Percentiles rank a stretch among this genome's conserved stretches.
These are phyloP conservation scores for Eudemis profundana DNA, from an alignment of 2,888 invertebrate species.

Conservation along the genomic window DNA sequence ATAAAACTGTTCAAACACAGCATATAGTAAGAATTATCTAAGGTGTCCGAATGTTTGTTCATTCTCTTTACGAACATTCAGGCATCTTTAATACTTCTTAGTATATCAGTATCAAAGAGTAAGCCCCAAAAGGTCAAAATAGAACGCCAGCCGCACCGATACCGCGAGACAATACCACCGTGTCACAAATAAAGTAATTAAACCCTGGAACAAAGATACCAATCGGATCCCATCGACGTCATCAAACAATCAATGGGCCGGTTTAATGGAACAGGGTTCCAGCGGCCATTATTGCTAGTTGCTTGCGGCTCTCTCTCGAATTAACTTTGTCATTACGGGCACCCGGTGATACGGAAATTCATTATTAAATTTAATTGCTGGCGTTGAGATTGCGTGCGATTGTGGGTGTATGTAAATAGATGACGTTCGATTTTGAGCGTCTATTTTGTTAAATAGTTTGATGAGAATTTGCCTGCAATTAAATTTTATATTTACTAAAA, in stretches of 20 bases:
- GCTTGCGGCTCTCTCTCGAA: conserved; percentile 49
- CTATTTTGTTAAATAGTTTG: not conserved
- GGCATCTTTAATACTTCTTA: no score
- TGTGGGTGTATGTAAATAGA: conserved; percentile 30
- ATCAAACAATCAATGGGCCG: conserved; percentile 63
- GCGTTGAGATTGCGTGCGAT: conserved; percentile 38
- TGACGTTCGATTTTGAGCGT: not conserved
- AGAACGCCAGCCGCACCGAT: not conserved
- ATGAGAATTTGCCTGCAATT: not conserved
- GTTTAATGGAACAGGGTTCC: conserved; percentile 55
- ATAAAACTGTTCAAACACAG: no score
- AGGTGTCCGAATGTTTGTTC: no score
- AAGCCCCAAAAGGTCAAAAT: not conserved
- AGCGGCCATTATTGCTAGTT: conserved; percentile 54
- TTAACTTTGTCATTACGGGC: conserved; percentile 53
- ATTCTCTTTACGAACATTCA: no score
- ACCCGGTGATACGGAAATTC: conserved; percentile 55
- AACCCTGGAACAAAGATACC: conserved; percentile 47
- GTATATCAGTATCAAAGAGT: conserved; percentile 14
- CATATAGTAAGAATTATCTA: no score
- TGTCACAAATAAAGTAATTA: conserved; percentile 53
- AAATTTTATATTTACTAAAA: conserved; percentile 2
- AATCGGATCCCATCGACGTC: conserved; percentile 51
- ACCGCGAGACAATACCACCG: conserved; percentile 31
- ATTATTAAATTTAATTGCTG: conserved; percentile 58